Base-by-base conservation (phyloP, 2,888 invertebrate species). In the Catocala nupta region DNA sequence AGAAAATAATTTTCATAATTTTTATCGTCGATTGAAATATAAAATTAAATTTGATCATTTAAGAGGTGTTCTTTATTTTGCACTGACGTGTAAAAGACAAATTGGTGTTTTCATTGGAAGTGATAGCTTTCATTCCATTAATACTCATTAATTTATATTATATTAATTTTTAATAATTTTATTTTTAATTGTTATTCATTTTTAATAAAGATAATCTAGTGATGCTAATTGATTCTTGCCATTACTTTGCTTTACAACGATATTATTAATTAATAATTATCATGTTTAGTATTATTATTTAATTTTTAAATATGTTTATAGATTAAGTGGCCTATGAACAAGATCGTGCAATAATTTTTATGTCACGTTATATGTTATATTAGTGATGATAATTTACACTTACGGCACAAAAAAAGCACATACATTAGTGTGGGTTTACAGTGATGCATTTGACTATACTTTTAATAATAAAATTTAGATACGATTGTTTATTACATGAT, bases 331-430 rank as follows among this genome's bases (percentile, higher is more conserved):
- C 86, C 85, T 87, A 86, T 71, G 59, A 65, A 53, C 61, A 62
- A 72, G 51, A 71, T 75, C 70, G 87, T 87, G 87, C 88, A 88
- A 88, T 88, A 88, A 80, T 77, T 72, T 70, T 67, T 69, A 60
- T 42, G 50, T 65, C 55, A 64, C 53, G 5, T 67, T 57, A 54
- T 55, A 58, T 61, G 60, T 53, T 60, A 55, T 69, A 64, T 50
- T 65, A 68, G 60, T 71, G 65, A 55, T 42, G 42, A 57, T 57
- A 65, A 53, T 71, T 71, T 75, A 75, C 68, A 75, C 73, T 68
- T 69, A 65, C 65, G 69, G 82, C 85, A 85, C 83, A 84, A 85
- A 79, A 70, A 44, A 52, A 65, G 65, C 69, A 72, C 75, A 72
- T 65, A 56, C 51, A 44, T 10, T 33, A 49, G 12, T 36, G 45